Evolutionary conservation across 37 sponge, comb jelly and placozoan species (phyloP).

Genomic region (Cliona cf. orientalis): DNA sequence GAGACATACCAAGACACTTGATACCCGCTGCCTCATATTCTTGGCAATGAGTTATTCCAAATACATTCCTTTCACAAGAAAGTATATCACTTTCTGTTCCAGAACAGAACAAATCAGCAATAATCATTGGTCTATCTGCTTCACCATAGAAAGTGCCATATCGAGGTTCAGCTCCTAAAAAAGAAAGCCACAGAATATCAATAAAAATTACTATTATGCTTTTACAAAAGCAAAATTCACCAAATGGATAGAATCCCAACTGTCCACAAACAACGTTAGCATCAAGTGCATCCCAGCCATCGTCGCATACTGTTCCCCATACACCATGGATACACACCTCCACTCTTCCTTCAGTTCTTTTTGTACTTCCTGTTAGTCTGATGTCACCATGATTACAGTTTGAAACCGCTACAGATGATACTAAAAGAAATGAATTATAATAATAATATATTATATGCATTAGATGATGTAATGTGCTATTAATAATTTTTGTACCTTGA

Average conservation of each 20-base stretch:
- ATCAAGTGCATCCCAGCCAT: background rate
- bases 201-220: background rate
- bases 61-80: background rate
- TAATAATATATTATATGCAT: too few relatives aligned
- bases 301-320: background rate
- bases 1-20: background rate
- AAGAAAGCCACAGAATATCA: background rate
- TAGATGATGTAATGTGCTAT: too few relatives aligned
- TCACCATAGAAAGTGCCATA: background rate
- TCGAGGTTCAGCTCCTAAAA: background rate
- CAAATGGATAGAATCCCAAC: background rate
- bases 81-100: background rate
- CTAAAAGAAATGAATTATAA: background rate
- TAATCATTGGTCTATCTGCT: background rate
- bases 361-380: background rate
- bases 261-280: constrained; percentile 14
- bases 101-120: background rate
- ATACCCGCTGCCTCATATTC: background rate
- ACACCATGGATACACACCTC: background rate
- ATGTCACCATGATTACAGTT: background rate
- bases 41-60: background rate
- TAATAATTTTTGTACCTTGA: too few relatives aligned
- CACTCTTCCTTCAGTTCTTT: background rate
- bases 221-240: background rate
- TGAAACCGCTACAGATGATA: background rate